Evolutionary conservation across 2,888 invertebrate species (phyloP).

Genomic region (Andrena praecox): DNA sequence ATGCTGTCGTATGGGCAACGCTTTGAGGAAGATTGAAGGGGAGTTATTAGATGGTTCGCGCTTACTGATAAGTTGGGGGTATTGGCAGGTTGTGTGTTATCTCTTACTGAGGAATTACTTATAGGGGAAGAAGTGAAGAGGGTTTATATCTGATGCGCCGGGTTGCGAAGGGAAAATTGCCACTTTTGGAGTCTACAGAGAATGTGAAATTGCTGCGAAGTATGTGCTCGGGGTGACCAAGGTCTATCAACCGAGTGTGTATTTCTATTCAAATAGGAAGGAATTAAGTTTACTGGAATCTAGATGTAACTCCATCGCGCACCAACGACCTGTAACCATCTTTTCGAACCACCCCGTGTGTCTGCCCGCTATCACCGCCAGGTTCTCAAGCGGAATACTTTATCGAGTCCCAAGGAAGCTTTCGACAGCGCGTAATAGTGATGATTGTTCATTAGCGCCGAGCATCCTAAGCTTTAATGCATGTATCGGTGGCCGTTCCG

Average conservation of each 20-base stretch:
- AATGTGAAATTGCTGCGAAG: too few relatives aligned
- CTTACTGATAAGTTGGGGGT: neutral
- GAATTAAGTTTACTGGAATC: too few relatives aligned
- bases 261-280: too few relatives aligned
- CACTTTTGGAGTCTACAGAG: neutral
- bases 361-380: slow-evolving; percentile 9
- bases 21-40: neutral
- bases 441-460: slow-evolving; percentile 72
- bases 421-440: slow-evolving; percentile 63
- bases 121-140: neutral
- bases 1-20: neutral
- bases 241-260: too few relatives aligned
- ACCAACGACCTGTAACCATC: neutral
- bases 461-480: slow-evolving; percentile 60
- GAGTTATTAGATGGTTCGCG: neutral
- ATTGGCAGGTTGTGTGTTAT: neutral
- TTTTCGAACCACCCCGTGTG: neutral
- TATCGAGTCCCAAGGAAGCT: slow-evolving; percentile 45
- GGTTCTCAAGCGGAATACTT: slow-evolving; percentile 27
- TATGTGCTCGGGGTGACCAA: too few relatives aligned
- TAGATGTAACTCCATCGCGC: neutral
- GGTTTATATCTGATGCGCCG: neutral
- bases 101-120: neutral
- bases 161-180: too few relatives aligned
- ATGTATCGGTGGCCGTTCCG: slow-evolving; percentile 56